Evolutionary conservation across 2,888 invertebrate species (phyloP).

Genomic region (Fabriciana adippe): DNA sequence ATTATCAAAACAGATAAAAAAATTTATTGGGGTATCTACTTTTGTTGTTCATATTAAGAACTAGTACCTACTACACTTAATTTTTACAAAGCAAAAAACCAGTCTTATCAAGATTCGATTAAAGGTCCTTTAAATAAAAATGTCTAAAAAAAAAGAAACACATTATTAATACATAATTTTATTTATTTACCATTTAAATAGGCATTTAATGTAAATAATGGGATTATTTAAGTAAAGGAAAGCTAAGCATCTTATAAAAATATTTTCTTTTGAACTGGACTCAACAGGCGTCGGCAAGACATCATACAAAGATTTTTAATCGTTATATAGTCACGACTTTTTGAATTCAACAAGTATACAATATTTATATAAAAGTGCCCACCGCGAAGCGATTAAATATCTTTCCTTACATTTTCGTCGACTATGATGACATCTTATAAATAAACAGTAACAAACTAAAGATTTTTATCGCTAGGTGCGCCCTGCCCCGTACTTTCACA

Average conservation of each 20-base stretch:
- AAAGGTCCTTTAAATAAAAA: neutral
- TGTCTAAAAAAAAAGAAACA: constrained; percentile 33
- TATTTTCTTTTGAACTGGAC: constrained; percentile 70
- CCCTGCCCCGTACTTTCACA: too few relatives aligned
- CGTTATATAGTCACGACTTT: constrained; percentile 42
- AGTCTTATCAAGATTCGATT: too few relatives aligned
- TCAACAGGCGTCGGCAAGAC: constrained; percentile 65
- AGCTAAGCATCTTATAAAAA: constrained; percentile 82
- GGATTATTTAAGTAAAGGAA: constrained; percentile 72
- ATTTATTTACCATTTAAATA: constrained; percentile 74
- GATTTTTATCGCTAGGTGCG: too few relatives aligned
- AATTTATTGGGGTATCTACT: too few relatives aligned
- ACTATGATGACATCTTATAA: constrained; percentile 28
- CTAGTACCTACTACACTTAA: too few relatives aligned
- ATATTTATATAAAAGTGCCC: constrained; percentile 48
- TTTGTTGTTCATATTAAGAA: too few relatives aligned
- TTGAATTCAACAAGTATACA: constrained; percentile 49
- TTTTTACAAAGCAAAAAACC: too few relatives aligned
- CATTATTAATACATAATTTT: constrained; percentile 63
- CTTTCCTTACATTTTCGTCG: constrained; percentile 21
- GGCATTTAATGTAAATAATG: constrained; percentile 74
- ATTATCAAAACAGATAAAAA: too few relatives aligned
- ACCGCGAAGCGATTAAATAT: constrained; percentile 41
- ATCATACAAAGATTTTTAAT: constrained; percentile 44
- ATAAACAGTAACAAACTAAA: constrained; percentile 35